Conservation (phyloP, 2,888 invertebrate species). For the Metalampra italica region DNA sequence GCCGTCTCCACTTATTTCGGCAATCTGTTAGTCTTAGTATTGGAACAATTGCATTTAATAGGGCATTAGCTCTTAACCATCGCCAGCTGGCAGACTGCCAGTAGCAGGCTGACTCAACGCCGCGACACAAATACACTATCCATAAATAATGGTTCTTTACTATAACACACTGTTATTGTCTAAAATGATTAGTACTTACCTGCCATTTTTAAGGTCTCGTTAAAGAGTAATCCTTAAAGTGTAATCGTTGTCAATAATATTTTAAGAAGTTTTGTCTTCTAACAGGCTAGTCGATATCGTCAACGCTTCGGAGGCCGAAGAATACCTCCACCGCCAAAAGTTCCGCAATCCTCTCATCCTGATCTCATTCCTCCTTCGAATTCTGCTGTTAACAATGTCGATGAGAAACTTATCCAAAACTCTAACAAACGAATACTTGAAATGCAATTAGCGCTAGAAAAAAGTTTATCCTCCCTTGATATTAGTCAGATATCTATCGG, state of each 20-base stretch:
- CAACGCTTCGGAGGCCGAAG: slow-evolving; percentile 63
- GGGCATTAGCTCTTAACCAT: slow-evolving; percentile 42
- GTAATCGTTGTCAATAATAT: neutral
- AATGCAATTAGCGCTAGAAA: slow-evolving; percentile 66
- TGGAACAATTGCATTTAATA: slow-evolving; percentile 55
- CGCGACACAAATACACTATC: slow-evolving; percentile 40
- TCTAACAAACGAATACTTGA: slow-evolving; percentile 58
- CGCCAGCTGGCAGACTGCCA: slow-evolving; percentile 56
- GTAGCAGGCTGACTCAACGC: slow-evolving; percentile 44
- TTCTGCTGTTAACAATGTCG: slow-evolving; percentile 30
- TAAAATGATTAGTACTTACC: slow-evolving; percentile 8
- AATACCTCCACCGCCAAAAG: slow-evolving; percentile 47
- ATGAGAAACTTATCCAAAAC: slow-evolving; percentile 44
- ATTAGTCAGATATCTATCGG: slow-evolving; percentile 55
- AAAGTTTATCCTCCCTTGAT: slow-evolving; percentile 56
- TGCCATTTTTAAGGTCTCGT: too few relatives aligned
- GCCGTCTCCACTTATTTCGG: slow-evolving; percentile 31
- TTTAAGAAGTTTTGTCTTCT: slow-evolving; percentile 45
- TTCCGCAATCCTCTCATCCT: slow-evolving; percentile 44
- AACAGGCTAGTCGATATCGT: slow-evolving; percentile 74
- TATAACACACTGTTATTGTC: slow-evolving; percentile 14
- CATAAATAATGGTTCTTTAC: slow-evolving; percentile 28
- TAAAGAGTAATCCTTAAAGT: neutral
- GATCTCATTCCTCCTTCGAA: slow-evolving; percentile 43
- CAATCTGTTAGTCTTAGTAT: slow-evolving; percentile 39